Conservation (phyloP, 2,888 invertebrate genomes). For the Gortyna flavago region DNA sequence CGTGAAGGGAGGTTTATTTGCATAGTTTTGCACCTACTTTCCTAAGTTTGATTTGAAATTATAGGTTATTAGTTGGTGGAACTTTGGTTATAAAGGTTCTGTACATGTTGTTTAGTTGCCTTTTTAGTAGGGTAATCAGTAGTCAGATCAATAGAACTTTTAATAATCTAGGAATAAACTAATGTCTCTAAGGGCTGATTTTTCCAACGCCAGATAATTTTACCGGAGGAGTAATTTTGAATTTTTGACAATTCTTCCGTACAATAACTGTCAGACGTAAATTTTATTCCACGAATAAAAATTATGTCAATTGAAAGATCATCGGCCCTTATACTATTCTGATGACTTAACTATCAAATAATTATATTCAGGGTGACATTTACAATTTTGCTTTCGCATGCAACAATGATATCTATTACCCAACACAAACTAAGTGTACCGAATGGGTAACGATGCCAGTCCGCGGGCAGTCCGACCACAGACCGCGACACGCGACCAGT, state of each 20-base stretch:
- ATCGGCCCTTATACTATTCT: not conserved
- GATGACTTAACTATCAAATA: not conserved
- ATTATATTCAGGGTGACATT: not conserved
- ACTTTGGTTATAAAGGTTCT: not conserved
- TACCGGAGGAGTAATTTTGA: no score
- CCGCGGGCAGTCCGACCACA: conserved; percentile 73
- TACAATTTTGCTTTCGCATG: not conserved
- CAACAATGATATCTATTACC: conserved; percentile 22
- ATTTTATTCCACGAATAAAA: no score
- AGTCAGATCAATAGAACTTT: not conserved
- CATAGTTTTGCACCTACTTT: conserved; percentile 29
- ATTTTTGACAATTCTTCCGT: no score
- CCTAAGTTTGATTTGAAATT: conserved; percentile 27
- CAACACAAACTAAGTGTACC: conserved; percentile 33
- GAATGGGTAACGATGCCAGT: conserved; percentile 38
- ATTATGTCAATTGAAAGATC: no score
- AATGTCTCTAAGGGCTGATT: no score
- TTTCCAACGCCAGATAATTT: no score
- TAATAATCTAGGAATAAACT: no score
- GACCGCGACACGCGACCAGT: conserved; percentile 82
- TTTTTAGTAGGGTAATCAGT: not conserved
- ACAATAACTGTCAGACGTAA: no score
- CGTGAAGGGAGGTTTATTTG: conserved; percentile 47
- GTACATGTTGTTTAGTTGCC: not conserved
- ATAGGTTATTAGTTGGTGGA: conserved; percentile 7